phyloP scores from a whole-genome alignment of 2,888 invertebrate species.

The Dicyrtoma fusca region DNA sequence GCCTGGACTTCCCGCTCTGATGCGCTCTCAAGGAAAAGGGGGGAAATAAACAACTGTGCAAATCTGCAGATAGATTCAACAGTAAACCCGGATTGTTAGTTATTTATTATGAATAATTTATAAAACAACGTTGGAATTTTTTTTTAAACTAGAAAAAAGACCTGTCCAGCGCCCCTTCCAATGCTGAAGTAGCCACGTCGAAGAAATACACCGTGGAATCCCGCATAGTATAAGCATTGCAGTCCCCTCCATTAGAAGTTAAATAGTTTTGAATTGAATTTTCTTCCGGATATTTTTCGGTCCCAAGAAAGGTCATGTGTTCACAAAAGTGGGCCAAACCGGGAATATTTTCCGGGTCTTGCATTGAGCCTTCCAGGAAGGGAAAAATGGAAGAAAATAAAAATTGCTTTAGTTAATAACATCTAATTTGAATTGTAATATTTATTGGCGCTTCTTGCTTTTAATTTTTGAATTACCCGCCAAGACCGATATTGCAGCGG shows the following conservation, averaged over 20 bases:
- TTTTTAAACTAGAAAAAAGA: no score
- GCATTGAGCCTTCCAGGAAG: constrained; percentile 40
- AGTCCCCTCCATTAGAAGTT: constrained; percentile 83
- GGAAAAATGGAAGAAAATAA: not conserved
- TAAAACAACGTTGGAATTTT: not conserved
- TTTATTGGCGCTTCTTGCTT: no score
- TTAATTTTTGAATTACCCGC: constrained; percentile 33
- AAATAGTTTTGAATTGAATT: constrained; percentile 70
- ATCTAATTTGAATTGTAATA: no score
- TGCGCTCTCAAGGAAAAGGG: constrained; percentile 86
- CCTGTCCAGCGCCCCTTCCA: constrained; percentile 71
- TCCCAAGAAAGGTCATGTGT: constrained; percentile 43
- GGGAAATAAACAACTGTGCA: constrained; percentile 91
- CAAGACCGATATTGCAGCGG: constrained; percentile 38
- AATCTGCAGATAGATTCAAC: no score
- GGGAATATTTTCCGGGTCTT: constrained; percentile 42
- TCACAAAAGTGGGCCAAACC: constrained; percentile 47
- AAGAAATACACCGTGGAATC: constrained; percentile 94
- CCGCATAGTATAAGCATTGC: constrained; percentile 86
- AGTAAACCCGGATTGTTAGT: no score
- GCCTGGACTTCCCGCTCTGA: constrained; percentile 93
- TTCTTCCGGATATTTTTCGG: constrained; percentile 30
- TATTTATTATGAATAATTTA: no score
- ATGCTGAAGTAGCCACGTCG: constrained; percentile 81
- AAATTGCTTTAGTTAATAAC: no score